These are phyloP conservation scores for Cantharis flavilabris DNA, from an alignment of 2,888 invertebrate species.

Conservation along the genomic window DNA sequence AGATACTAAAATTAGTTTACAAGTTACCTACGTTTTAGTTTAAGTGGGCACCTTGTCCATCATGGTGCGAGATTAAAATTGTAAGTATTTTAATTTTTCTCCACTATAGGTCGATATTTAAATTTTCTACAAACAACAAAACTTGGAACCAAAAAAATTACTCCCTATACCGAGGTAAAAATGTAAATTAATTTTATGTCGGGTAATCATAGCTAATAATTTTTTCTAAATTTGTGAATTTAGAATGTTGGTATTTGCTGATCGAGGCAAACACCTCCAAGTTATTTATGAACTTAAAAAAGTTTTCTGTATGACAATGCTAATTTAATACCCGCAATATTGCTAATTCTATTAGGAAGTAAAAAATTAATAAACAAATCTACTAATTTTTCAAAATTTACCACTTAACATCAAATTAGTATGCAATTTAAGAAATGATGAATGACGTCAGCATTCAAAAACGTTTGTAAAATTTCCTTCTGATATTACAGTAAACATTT, in stretches of 20 bases:
- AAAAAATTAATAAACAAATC: not conserved
- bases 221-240: too few species aligned
- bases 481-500: too few species aligned
- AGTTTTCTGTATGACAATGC: not conserved
- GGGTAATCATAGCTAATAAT: too few species aligned
- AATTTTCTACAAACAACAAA: not conserved
- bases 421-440: not conserved
- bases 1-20: not conserved
- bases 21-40: not conserved
- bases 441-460: too few species aligned
- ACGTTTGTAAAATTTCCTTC: too few species aligned
- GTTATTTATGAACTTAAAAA: not conserved
- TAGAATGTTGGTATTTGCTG: not conserved
- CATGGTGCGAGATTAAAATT: not conserved
- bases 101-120: not conserved
- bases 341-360: not conserved
- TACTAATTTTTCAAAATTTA: not conserved
- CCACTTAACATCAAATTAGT: not conserved
- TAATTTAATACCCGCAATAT: too few species aligned
- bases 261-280: not conserved
- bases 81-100: not conserved
- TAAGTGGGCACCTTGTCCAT: not conserved
- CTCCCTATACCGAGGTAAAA: not conserved
- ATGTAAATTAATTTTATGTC: too few species aligned
- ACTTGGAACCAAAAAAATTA: not conserved